A percentile compares a stretch with the other conserved stretches of the same genome.
Evolutionary conservation across 2,797 vertebrate genomes (phyloP).

Genomic region (Monodelphis domestica): DNA sequence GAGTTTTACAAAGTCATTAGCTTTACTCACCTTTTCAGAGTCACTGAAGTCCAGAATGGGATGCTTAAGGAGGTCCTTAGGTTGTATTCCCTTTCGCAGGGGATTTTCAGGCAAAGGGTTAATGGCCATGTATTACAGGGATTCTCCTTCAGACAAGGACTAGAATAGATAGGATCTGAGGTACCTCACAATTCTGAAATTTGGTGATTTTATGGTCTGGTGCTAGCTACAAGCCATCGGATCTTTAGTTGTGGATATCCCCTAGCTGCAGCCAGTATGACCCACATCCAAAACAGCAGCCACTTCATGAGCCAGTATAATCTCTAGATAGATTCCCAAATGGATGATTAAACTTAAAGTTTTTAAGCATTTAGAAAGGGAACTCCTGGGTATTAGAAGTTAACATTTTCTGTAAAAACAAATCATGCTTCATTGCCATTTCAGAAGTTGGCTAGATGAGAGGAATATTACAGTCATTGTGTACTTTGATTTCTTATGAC

Average conservation of each 20-base stretch:
- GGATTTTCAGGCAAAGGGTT: neutral
- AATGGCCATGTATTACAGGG: neutral
- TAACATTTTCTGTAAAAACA: neutral
- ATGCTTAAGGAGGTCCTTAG: neutral
- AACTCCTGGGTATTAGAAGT: neutral
- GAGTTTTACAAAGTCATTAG: no score
- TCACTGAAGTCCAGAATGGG: no score
- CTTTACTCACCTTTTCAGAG: no score
- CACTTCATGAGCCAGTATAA: neutral
- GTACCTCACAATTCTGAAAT: neutral
- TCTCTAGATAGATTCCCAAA: neutral
- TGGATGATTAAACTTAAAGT: neutral
- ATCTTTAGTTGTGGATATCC: neutral
- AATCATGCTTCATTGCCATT: neutral
- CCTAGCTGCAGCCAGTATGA: neutral
- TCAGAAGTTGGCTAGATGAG: neutral
- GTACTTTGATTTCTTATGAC: neutral
- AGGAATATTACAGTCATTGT: neutral
- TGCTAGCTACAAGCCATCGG: neutral
- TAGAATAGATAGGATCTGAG: neutral
- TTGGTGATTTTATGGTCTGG: neutral
- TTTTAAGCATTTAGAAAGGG: neutral
- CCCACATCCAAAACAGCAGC: neutral
- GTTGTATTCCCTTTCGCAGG: neutral
- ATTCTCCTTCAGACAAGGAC: neutral